Evolutionary conservation across 2,113 vertebrate species (phyloP).

Genomic region (Podarcis muralis): DNA sequence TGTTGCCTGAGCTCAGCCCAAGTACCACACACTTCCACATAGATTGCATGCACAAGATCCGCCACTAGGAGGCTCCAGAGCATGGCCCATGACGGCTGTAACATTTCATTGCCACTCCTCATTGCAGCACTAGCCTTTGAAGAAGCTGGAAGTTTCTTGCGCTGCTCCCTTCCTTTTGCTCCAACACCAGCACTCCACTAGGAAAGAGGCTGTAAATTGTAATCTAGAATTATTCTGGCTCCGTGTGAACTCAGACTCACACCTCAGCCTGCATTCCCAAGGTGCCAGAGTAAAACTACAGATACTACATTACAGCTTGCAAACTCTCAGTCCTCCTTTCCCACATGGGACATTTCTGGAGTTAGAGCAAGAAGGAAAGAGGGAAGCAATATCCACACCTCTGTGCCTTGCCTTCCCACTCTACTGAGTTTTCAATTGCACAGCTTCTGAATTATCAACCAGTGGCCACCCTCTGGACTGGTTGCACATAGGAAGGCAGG

Average conservation of each 20-base stretch:
- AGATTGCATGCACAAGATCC: not conserved
- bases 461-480: not conserved
- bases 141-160: not conserved
- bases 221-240: too few relatives aligned
- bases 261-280: not conserved
- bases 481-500: not conserved
- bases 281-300: not conserved
- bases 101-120: not conserved
- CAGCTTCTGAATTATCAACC: too few relatives aligned
- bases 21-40: not conserved
- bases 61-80: conserved; percentile 16
- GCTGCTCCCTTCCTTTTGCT: too few relatives aligned
- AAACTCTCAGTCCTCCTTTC: not conserved
- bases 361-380: not conserved
- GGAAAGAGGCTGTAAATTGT: too few relatives aligned
- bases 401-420: not conserved
- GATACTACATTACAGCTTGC: not conserved
- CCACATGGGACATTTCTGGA: not conserved
- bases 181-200: too few relatives aligned
- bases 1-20: not conserved
- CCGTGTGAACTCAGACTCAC: not conserved
- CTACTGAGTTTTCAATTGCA: not conserved
- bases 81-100: too few relatives aligned
- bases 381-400: not conserved
- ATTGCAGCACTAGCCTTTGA: not conserved